These are phyloP conservation scores for Agrotis puta DNA, from an alignment of 2,888 invertebrate genomes.

Conservation along the genomic window DNA sequence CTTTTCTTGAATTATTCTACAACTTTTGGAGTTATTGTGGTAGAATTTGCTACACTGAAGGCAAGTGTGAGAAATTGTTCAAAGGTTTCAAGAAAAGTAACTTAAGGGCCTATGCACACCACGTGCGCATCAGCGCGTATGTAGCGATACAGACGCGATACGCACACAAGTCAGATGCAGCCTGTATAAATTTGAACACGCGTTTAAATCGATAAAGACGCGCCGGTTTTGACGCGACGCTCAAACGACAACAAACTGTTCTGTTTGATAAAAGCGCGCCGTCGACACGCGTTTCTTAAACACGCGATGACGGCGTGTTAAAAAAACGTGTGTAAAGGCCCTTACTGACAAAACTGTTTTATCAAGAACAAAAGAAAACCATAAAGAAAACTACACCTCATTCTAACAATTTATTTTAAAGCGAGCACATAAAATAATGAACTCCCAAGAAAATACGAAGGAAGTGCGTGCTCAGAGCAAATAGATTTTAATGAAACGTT, in stretches of 20 bases:
- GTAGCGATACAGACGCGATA: no score
- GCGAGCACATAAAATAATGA: conserved; percentile 54
- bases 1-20: conserved; percentile 3
- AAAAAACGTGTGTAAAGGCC: no score
- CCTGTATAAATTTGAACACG: no score
- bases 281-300: no score
- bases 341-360: not conserved
- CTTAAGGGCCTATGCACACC: no score
- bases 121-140: no score
- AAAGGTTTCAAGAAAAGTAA: not conserved
- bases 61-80: not conserved
- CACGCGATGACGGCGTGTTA: no score
- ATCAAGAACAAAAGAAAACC: not conserved
- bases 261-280: no score
- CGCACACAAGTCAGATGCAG: no score
- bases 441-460: conserved; percentile 46
- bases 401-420: conserved; percentile 29
- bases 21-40: not conserved
- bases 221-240: no score
- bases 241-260: no score
- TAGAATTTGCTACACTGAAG: not conserved
- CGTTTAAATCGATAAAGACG: no score
- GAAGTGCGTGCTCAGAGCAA: conserved; percentile 54
- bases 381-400: not conserved
- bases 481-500: conserved; percentile 67